Evolutionary conservation across 1,140 invertebrate species (phyloP).

Genomic region (Penaeus vannamei): DNA sequence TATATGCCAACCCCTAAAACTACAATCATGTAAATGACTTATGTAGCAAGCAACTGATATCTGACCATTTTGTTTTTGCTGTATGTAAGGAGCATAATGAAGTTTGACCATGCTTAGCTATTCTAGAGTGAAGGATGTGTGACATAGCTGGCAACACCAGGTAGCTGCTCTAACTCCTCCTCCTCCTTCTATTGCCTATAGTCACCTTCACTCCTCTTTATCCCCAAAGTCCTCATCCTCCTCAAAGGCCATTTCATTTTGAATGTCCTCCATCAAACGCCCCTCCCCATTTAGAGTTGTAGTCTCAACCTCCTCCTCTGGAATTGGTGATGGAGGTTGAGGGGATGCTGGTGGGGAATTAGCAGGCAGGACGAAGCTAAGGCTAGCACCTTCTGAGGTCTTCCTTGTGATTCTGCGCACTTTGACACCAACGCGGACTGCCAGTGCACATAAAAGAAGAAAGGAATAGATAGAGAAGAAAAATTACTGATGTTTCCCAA

Average conservation of each 20-base stretch:
- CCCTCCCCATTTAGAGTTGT: conserved; percentile 36
- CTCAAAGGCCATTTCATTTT: conserved; percentile 43
- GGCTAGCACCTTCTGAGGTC: conserved; percentile 53
- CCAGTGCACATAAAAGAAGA: conserved; percentile 49
- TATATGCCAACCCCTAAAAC: too few relatives aligned
- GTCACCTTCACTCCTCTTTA: conserved; percentile 52
- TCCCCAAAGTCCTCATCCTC: conserved; percentile 34
- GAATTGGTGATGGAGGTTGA: conserved; percentile 45
- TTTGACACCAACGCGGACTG: conserved; percentile 59
- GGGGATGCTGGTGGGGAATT: conserved; percentile 53
- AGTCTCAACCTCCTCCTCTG: conserved; percentile 31
- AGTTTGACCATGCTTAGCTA: conserved; percentile 53
- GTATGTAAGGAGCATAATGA: too few relatives aligned
- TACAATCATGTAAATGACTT: too few relatives aligned
- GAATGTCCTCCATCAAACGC: conserved; percentile 1
- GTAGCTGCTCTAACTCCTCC: conserved; percentile 1
- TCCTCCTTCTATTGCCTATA: conserved; percentile 40
- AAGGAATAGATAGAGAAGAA: conserved; percentile 40
- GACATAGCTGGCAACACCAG: conserved; percentile 16
- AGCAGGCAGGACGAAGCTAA: conserved; percentile 61
- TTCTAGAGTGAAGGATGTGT: conserved; percentile 31
- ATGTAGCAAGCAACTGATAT: too few relatives aligned
- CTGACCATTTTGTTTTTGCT: too few relatives aligned
- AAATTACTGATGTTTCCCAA: conserved; percentile 49
- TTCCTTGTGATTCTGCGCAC: conserved; percentile 53